A percentile compares a stretch with the other conserved stretches of the same genome.
phyloP scores from a whole-genome alignment of 1,140 invertebrate genomes.

The Contarinia nasturtii region DNA sequence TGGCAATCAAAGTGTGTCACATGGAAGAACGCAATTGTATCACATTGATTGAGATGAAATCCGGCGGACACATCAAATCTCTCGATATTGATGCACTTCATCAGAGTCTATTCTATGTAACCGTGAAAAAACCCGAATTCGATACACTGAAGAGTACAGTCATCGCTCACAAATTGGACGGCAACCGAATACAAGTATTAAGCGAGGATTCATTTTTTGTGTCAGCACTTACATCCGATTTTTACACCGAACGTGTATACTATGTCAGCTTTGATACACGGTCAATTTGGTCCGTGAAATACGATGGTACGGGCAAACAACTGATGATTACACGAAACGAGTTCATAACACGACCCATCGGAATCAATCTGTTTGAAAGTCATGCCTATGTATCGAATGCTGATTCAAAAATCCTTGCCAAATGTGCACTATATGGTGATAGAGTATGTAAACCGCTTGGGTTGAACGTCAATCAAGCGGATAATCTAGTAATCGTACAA shows the following conservation, averaged over 20 bases:
- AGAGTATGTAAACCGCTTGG: slow-evolving; percentile 25
- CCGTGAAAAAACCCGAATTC: slow-evolving; percentile 20
- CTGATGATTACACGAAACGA: slow-evolving; percentile 26
- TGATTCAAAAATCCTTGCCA: slow-evolving; percentile 26
- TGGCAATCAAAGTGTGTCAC: slow-evolving; percentile 32
- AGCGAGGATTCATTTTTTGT: slow-evolving; percentile 29
- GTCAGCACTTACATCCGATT: slow-evolving; percentile 43
- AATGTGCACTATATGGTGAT: slow-evolving; percentile 29
- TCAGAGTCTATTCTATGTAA: slow-evolving; percentile 34
- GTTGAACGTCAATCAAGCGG: slow-evolving; percentile 22
- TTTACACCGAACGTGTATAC: slow-evolving; percentile 41
- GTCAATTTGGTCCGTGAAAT: slow-evolving; percentile 38
- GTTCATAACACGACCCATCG: slow-evolving; percentile 24
- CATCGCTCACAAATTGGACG: slow-evolving; percentile 41
- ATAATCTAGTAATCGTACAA: slow-evolving; percentile 33
- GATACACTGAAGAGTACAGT: slow-evolving; percentile 28
- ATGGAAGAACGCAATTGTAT: slow-evolving; percentile 32
- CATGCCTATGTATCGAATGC: slow-evolving; percentile 32
- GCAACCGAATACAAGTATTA: slow-evolving; percentile 26
- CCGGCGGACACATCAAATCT: slow-evolving; percentile 31
- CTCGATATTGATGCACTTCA: slow-evolving; percentile 30
- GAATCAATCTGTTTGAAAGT: slow-evolving; percentile 38
- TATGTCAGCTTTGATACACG: slow-evolving; percentile 40
- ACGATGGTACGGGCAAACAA: slow-evolving; percentile 36
- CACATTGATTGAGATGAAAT: slow-evolving; percentile 36